Percentiles rank a stretch among this genome's conserved stretches.
Conservation (phyloP, 2,888 invertebrate genomes). For the Gryllus longicercus region DNA sequence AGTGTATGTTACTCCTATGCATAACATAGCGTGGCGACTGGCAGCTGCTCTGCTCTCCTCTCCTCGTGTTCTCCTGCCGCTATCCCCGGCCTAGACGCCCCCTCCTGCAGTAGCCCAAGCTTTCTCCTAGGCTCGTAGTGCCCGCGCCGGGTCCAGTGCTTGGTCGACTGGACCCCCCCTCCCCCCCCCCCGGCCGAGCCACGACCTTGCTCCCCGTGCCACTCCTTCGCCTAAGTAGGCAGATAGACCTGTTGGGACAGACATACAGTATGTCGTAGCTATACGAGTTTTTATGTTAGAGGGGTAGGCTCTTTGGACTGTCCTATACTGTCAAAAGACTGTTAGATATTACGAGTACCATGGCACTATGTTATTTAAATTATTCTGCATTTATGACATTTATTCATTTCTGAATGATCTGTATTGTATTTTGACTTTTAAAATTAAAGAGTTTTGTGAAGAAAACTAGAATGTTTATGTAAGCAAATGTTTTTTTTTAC, state of each 20-base stretch:
- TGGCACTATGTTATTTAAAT: constrained; percentile 28
- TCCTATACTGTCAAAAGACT: constrained; percentile 28
- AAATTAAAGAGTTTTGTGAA: constrained; percentile 8
- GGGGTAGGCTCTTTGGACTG: constrained; percentile 23
- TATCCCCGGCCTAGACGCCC: neutral
- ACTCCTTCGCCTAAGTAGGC: neutral
- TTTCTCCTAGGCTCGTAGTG: neutral
- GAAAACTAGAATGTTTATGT: neutral
- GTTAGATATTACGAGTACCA: constrained; percentile 26
- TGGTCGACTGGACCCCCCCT: neutral
- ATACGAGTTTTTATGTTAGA: constrained; percentile 17
- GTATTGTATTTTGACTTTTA: constrained; percentile 17
- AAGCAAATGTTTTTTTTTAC: neutral
- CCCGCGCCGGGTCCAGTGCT: neutral
- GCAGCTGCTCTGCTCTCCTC: neutral
- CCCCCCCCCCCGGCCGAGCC: neutral
- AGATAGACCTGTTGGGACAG: neutral
- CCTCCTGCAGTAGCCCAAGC: neutral
- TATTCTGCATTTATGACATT: constrained; percentile 26
- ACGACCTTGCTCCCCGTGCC: neutral
- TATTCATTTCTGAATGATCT: constrained; percentile 21
- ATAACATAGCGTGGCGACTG: constrained; percentile 1
- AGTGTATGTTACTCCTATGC: constrained; percentile 17
- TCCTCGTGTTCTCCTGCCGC: neutral
- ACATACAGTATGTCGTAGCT: constrained; percentile 11